These are phyloP conservation scores for Pyrgilauda ruficollis DNA, from an alignment of 2,113 vertebrate species.

Conservation along the genomic window DNA sequence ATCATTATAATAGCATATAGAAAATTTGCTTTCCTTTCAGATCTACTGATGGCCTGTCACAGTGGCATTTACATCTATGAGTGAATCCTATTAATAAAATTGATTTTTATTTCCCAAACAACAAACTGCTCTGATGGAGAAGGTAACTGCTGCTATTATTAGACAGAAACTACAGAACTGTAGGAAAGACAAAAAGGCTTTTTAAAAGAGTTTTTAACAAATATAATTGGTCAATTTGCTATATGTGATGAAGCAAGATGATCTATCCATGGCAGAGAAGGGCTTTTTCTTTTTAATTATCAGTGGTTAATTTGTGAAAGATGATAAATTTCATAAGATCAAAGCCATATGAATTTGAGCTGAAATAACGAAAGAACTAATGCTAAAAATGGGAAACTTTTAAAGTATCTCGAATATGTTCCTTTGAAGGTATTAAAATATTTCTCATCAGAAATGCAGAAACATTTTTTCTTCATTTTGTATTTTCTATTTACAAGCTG, in stretches of 20 bases:
- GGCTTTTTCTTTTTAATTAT: neutral
- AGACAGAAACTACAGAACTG: neutral
- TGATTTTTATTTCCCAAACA: neutral
- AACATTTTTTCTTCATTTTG: neutral
- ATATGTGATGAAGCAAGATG: neutral
- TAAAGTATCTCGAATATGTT: neutral
- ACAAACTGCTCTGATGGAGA: neutral
- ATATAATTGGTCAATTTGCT: neutral
- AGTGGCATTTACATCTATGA: neutral
- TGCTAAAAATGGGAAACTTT: neutral
- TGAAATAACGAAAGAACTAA: neutral
- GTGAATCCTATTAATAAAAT: neutral
- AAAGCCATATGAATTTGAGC: neutral
- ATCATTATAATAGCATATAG: neutral
- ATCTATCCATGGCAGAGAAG: neutral
- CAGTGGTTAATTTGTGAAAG: neutral
- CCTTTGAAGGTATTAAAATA: slow-evolving; percentile 1
- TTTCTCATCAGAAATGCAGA: neutral
- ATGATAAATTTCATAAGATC: neutral
- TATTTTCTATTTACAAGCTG: slow-evolving; percentile 18
- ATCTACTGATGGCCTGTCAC: neutral
- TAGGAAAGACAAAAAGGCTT: neutral
- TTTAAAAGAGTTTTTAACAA: neutral
- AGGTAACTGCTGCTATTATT: neutral
- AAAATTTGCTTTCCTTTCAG: neutral